A percentile compares a stretch with the other conserved stretches of the same genome.
phyloP scores from a whole-genome alignment of 2,113 vertebrate species.

The Cichladusa arquata region DNA sequence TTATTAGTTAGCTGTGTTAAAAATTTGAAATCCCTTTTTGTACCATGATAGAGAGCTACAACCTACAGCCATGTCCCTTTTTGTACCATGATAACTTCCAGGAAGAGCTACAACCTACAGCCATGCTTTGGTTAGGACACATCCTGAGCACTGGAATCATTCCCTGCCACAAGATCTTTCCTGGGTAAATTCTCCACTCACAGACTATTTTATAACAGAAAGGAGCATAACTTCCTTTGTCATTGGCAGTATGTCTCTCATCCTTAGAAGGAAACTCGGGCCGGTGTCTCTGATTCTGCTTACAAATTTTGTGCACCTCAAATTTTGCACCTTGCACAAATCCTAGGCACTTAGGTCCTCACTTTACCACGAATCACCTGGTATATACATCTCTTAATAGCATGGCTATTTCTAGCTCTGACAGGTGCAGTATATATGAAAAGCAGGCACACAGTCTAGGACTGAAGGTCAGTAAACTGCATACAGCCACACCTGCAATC shows the following conservation, averaged over 20 bases:
- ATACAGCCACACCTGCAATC: background rate
- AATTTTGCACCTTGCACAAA: background rate
- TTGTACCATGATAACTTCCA: background rate
- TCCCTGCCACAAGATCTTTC: background rate
- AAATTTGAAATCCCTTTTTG: background rate
- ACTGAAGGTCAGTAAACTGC: background rate
- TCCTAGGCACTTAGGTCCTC: background rate
- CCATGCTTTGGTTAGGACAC: background rate
- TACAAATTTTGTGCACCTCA: background rate
- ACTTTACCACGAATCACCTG: background rate
- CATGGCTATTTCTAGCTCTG: background rate
- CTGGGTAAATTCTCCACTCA: background rate
- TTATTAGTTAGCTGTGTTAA: background rate
- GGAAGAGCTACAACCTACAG: background rate
- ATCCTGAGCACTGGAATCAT: background rate
- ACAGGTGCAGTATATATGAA: background rate
- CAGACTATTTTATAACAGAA: background rate
- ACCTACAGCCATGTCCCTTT: background rate
- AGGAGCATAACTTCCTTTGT: background rate
- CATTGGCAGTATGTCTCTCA: background rate
- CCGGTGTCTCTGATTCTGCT: background rate
- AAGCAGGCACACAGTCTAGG: background rate
- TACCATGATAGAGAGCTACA: background rate
- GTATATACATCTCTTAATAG: background rate
- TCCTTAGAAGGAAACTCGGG: background rate